Conservation (phyloP, 92 coral and sea anemone species). For the Meandrina meandrites region DNA sequence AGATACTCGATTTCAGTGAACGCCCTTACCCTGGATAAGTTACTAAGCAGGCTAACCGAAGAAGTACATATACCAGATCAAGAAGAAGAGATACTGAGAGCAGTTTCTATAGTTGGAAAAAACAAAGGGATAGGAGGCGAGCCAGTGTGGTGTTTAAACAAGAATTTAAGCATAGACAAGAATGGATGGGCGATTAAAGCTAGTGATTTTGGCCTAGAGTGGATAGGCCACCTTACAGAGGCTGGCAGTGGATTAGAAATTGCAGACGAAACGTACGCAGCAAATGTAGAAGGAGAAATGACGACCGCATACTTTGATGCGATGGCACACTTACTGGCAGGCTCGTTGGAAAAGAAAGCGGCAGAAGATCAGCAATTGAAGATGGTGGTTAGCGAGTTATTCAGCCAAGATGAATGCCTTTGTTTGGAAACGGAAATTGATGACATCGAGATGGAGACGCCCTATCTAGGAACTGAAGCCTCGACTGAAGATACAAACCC, state of each 20-base stretch:
- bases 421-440: neutral
- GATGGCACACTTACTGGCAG: constrained; percentile 28
- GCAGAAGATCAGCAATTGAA: constrained; percentile 2
- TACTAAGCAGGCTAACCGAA: neutral
- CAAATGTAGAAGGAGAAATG: constrained; percentile 3
- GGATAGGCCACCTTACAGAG: constrained; percentile 44
- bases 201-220: constrained; percentile 19
- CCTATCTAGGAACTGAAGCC: neutral
- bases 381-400: neutral
- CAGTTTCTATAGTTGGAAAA: constrained; percentile 29
- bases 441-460: neutral
- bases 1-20: neutral
- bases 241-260: constrained; percentile 34
- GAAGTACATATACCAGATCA: neutral
- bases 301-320: constrained; percentile 12
- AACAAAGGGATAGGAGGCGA: neutral
- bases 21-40: neutral
- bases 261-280: constrained; percentile 14
- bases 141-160: constrained; percentile 32
- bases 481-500: no score
- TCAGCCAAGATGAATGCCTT: neutral
- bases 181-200: constrained; percentile 2
- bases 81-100: constrained; percentile 30
- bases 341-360: constrained; percentile 2
- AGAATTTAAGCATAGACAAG: neutral